A percentile compares a stretch with the other conserved stretches of the same genome.
Conservation (phyloP, 1,140 invertebrate species). For the Drosophila seguyi region DNA sequence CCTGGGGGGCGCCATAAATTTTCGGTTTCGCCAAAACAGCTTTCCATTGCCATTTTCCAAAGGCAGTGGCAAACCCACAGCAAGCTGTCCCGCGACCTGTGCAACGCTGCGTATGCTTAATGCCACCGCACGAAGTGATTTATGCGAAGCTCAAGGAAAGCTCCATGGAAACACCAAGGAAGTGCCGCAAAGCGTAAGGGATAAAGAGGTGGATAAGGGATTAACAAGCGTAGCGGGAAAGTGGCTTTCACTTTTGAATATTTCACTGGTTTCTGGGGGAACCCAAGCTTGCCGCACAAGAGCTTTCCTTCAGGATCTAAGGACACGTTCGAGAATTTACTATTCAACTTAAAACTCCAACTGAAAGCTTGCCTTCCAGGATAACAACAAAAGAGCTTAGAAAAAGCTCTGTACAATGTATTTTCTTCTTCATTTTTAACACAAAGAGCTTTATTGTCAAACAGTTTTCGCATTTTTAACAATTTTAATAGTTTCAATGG, state of each 20-base stretch:
- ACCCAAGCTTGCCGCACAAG: not conserved
- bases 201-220: not conserved
- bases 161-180: not conserved
- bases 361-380: not conserved
- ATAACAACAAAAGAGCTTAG: not conserved
- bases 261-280: not conserved
- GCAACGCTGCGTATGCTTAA: constrained; percentile 63
- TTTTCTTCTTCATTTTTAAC: not conserved
- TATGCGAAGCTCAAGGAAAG: constrained; percentile 32
- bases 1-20: constrained; percentile 33
- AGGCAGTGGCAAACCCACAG: constrained; percentile 22
- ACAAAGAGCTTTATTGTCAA: too few relatives aligned
- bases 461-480: too few relatives aligned
- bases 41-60: constrained; percentile 31
- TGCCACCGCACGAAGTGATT: constrained; percentile 40
- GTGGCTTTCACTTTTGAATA: not conserved
- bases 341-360: not conserved
- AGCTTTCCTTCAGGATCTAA: not conserved
- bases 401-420: not conserved
- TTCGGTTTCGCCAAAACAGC: constrained; percentile 17
- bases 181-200: not conserved
- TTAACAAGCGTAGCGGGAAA: constrained; percentile 4
- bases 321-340: not conserved
- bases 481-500: too few relatives aligned
- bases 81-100: constrained; percentile 3